Conservation (phyloP, 2,888 invertebrate genomes). For the Trichogramma dendrolimi region DNA sequence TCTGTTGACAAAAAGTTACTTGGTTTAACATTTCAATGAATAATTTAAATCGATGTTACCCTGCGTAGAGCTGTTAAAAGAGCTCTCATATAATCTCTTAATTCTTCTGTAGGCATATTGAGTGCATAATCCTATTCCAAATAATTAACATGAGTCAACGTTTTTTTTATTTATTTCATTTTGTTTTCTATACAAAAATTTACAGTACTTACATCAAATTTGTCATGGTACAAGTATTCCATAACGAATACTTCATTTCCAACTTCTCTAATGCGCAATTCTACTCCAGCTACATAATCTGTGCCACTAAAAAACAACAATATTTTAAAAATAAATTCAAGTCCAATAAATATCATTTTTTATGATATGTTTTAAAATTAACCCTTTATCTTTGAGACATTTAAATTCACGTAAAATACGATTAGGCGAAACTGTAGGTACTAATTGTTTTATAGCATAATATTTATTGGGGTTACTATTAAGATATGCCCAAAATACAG, state of each 20-base stretch:
- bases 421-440: conserved; percentile 80
- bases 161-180: background rate
- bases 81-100: conserved; percentile 75
- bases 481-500: conserved; percentile 74
- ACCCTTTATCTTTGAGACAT: conserved; percentile 77
- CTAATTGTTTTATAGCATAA: conserved; percentile 81
- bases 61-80: conserved; percentile 71
- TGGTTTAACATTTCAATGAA: conserved; percentile 88
- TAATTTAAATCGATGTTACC: conserved; percentile 79
- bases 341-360: background rate
- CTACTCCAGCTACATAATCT: conserved; percentile 77
- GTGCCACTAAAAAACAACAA: conserved; percentile 61
- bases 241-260: conserved; percentile 83
- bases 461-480: conserved; percentile 55
- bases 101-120: conserved; percentile 66
- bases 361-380: conserved; percentile 26
- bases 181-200: background rate
- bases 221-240: conserved; percentile 82
- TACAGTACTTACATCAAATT: conserved; percentile 64
- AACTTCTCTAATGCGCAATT: conserved; percentile 70
- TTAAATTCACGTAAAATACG: conserved; percentile 76
- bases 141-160: background rate
- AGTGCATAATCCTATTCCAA: conserved; percentile 66
- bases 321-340: background rate
- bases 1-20: conserved; percentile 86